Evolutionary conservation across 2,888 invertebrate genomes (phyloP).

Genomic region (Barypeithes pellucidus): DNA sequence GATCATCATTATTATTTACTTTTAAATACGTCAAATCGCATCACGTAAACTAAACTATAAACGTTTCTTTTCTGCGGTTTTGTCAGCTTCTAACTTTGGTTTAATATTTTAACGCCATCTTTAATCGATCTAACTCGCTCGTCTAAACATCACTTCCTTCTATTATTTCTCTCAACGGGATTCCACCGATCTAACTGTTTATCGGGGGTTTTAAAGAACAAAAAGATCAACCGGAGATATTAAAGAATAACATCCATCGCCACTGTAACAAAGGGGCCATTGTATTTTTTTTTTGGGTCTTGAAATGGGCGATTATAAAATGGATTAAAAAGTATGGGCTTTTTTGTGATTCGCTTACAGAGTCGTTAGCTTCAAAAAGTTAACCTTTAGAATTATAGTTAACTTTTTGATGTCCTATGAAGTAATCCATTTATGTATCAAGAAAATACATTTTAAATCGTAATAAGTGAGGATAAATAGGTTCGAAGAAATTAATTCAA

Average conservation of each 20-base stretch:
- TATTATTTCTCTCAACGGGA: constrained; percentile 38
- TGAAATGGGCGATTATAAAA: constrained; percentile 21
- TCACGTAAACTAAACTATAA: background rate
- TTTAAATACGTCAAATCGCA: background rate
- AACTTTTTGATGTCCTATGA: too few relatives aligned
- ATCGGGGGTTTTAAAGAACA: constrained; percentile 31
- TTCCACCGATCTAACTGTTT: constrained; percentile 31
- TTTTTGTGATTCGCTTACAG: background rate
- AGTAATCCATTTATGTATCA: too few relatives aligned
- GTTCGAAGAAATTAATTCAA: too few relatives aligned
- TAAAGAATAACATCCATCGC: constrained; percentile 39
- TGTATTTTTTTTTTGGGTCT: constrained; percentile 18
- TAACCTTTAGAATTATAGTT: background rate
- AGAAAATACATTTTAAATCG: too few relatives aligned
- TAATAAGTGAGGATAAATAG: too few relatives aligned
- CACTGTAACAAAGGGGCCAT: constrained; percentile 38
- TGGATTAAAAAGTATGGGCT: constrained; percentile 5
- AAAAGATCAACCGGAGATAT: constrained; percentile 30
- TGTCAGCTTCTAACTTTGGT: background rate
- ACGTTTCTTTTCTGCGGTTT: constrained; percentile 10
- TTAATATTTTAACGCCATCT: constrained; percentile 7
- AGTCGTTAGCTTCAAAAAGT: background rate
- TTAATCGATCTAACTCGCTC: constrained; percentile 36
- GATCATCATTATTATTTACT: background rate
- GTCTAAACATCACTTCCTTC: constrained; percentile 35